phyloP scores from a whole-genome alignment of 2,797 vertebrate species.

The Lepus oiostolus region DNA sequence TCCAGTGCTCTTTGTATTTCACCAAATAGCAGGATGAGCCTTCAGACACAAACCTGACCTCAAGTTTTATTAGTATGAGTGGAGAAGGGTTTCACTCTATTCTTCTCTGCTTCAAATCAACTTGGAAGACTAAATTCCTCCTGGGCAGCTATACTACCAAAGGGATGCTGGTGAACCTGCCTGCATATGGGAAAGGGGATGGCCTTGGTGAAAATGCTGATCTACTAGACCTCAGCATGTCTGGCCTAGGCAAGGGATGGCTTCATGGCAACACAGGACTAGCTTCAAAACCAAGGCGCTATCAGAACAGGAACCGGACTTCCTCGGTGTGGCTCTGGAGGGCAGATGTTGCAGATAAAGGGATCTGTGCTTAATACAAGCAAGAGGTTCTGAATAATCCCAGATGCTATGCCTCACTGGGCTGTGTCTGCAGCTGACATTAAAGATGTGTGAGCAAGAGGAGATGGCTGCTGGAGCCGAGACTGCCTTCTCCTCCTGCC shows the following conservation, averaged over 20 bases:
- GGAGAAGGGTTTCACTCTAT: neutral
- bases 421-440: neutral
- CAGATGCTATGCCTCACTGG: neutral
- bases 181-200: too few species aligned
- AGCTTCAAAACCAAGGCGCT: neutral
- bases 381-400: neutral
- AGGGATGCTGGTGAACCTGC: neutral
- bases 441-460: neutral
- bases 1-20: neutral
- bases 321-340: neutral
- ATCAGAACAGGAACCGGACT: neutral
- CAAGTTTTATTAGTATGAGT: neutral
- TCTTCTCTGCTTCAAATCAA: neutral
- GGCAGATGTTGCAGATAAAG: neutral
- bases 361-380: neutral
- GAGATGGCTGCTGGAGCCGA: neutral
- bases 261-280: neutral
- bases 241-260: neutral
- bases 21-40: neutral
- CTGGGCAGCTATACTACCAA: neutral
- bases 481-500: neutral
- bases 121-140: neutral
- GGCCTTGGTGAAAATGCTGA: accelerated
- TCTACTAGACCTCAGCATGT: neutral
- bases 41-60: neutral